phyloP scores from a whole-genome alignment of 2,113 vertebrate genomes.

The Chaetura pelagica region DNA sequence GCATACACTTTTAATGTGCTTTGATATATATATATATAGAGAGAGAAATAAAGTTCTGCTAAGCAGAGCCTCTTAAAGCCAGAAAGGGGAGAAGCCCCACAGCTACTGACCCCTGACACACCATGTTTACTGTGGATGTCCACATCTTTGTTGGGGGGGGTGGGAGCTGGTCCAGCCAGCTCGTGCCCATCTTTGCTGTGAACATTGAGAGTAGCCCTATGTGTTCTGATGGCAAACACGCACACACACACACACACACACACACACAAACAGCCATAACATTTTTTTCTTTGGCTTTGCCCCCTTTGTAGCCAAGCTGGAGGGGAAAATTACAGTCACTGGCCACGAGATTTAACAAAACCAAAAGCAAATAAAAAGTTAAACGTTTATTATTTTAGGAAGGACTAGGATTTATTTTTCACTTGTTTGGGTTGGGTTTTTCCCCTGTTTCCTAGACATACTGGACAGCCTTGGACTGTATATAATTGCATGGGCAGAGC shows the following conservation, averaged over 20 bases:
- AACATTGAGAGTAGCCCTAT: background rate
- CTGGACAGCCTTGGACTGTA: background rate
- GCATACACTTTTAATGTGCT: background rate
- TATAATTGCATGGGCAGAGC: slow-evolving; percentile 23
- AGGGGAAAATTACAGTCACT: slow-evolving; percentile 18
- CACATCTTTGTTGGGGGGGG: accelerated
- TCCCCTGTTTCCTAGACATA: background rate
- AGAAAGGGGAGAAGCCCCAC: background rate
- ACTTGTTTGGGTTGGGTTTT: background rate
- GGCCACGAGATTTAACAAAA: slow-evolving; percentile 8
- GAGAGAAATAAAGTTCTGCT: background rate
- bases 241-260: background rate
- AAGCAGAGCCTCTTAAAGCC: background rate
- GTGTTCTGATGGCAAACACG: background rate
- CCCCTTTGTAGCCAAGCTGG: background rate
- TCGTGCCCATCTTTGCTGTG: background rate
- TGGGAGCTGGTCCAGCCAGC: background rate
- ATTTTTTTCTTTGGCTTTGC: background rate
- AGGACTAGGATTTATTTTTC: background rate
- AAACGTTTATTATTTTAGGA: slow-evolving; percentile 10
- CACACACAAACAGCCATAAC: background rate
- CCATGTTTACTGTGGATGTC: accelerated
- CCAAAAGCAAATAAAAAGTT: background rate
- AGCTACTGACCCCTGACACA: background rate
- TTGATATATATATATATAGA: background rate